Conservation (phyloP, 2,113 vertebrate species). For the Papio anubis region DNA sequence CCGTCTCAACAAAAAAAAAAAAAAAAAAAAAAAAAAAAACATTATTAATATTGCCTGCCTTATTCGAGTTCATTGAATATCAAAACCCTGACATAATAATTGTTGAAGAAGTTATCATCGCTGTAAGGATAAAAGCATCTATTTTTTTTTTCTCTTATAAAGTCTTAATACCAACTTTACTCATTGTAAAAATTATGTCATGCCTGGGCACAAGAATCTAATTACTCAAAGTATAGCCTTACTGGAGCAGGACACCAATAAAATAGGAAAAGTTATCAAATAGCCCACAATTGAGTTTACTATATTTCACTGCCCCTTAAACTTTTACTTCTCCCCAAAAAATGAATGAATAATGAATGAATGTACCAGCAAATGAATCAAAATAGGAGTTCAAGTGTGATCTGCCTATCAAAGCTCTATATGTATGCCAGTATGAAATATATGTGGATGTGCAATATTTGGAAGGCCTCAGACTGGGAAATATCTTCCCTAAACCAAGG, state of each 20-base stretch:
- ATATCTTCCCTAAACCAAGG: background rate
- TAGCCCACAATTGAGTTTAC: background rate
- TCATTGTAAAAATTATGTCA: background rate
- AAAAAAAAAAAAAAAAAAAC: too few relatives aligned
- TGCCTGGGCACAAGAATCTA: background rate
- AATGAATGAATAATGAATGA: background rate
- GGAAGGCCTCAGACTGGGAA: background rate
- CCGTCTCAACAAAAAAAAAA: too few relatives aligned
- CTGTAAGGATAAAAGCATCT: background rate
- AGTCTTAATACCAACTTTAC: background rate
- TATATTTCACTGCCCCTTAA: background rate
- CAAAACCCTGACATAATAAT: background rate
- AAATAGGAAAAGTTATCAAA: background rate
- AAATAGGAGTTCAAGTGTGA: background rate
- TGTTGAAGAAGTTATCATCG: background rate
- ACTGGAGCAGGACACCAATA: background rate
- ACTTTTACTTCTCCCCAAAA: background rate
- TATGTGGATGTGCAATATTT: background rate
- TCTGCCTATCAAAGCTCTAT: background rate
- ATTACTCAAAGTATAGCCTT: background rate
- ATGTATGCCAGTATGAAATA: background rate
- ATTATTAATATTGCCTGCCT: background rate
- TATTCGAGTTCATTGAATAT: background rate
- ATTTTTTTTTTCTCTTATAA: background rate
- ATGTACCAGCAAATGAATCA: background rate